Conservation (phyloP, 2,888 invertebrate genomes). For the Ennomos erosarius region DNA sequence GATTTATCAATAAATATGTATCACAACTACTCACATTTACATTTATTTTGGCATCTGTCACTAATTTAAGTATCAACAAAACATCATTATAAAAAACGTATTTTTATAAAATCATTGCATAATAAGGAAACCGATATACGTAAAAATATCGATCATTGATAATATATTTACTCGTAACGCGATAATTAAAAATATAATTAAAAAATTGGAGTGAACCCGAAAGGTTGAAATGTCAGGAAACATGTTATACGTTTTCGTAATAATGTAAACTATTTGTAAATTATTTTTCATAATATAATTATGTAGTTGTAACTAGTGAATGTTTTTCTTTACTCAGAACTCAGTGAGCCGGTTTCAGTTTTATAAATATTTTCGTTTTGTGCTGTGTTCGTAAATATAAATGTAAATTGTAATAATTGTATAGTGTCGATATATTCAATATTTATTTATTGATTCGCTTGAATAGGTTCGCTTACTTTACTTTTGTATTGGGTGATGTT, state of each 20-base stretch:
- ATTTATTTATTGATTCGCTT: conserved; percentile 83
- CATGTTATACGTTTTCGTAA: conserved; percentile 80
- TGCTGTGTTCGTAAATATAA: conserved; percentile 84
- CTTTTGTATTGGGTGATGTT: conserved; percentile 63
- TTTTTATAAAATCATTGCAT: conserved; percentile 84
- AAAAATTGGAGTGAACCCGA: conserved; percentile 55
- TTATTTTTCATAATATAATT: conserved; percentile 69
- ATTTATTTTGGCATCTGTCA: conserved; percentile 24
- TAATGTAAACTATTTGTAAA: conserved; percentile 82
- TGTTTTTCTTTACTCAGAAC: conserved; percentile 71
- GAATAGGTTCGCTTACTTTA: conserved; percentile 70
- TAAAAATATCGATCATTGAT: conserved; percentile 76
- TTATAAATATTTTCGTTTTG: conserved; percentile 74
- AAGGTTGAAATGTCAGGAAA: conserved; percentile 71
- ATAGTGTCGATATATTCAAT: conserved; percentile 82
- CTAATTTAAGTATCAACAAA: conserved; percentile 48
- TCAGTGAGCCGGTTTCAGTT: conserved; percentile 72
- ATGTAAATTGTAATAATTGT: conserved; percentile 84
- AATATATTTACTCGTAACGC: conserved; percentile 77
- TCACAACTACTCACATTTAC: conserved; percentile 32
- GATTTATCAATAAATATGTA: neutral
- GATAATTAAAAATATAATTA: conserved; percentile 73
- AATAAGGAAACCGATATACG: conserved; percentile 79
- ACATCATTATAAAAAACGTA: conserved; percentile 70
- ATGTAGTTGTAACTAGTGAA: conserved; percentile 79